phyloP scores from a whole-genome alignment of 2,113 vertebrate genomes.

The Poecile atricapillus region DNA sequence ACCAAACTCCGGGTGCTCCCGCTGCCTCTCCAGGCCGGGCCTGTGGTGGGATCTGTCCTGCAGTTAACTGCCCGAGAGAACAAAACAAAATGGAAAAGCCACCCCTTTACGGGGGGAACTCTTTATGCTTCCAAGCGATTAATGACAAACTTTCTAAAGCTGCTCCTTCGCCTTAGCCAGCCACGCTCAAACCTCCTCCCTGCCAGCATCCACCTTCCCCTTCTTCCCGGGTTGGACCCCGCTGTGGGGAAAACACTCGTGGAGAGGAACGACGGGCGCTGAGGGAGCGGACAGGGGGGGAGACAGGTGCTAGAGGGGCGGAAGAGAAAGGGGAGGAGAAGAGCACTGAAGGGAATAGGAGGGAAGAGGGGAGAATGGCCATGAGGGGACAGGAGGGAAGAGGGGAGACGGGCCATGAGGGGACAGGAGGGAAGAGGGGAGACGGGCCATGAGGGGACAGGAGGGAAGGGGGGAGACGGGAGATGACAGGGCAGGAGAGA shows the following conservation, averaged over 20 bases:
- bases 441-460: no score
- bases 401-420: no score
- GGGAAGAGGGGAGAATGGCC: no score
- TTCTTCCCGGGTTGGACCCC: not conserved
- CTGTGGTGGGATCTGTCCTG: not conserved
- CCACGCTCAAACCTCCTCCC: not conserved
- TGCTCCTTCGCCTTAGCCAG: not conserved
- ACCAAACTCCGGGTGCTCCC: not conserved
- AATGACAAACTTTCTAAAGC: not conserved
- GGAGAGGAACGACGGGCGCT: no score
- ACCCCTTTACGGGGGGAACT: no score
- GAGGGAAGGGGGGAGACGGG: no score
- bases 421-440: not conserved
- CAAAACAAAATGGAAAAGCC: not conserved
- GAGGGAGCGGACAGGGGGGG: not conserved
- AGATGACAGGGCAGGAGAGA: no score
- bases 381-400: not conserved
- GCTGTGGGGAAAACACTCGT: not conserved
- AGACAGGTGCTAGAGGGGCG: not conserved
- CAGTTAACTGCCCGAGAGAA: not conserved
- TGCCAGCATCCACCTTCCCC: not conserved
- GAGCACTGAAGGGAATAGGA: no score
- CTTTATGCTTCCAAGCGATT: not conserved
- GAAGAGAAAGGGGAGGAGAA: rapidly evolving
- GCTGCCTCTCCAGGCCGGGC: not conserved